Evolutionary conservation across 2,797 vertebrate species (phyloP).

Genomic region (Aulostomus chinensis): DNA sequence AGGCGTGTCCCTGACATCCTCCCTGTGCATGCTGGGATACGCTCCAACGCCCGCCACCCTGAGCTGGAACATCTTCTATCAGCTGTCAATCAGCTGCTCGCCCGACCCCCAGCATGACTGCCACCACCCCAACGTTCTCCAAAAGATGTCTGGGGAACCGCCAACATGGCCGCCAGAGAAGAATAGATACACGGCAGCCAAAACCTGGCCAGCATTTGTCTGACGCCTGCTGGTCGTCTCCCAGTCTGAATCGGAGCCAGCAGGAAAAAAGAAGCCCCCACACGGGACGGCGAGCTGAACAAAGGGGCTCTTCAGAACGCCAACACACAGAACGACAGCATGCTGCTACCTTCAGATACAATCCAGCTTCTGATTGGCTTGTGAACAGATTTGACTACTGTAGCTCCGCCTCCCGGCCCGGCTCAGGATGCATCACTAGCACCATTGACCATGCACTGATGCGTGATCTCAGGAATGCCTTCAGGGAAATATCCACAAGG

Average conservation of each 20-base stretch:
- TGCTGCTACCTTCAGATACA: conserved; percentile 18
- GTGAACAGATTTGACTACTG: no score
- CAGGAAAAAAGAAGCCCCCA: conserved; percentile 5
- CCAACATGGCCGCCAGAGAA: conserved; percentile 18
- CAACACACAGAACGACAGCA: conserved; percentile 19
- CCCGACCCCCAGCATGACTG: neutral
- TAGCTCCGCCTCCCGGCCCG: no score
- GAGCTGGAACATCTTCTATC: conserved; percentile 4
- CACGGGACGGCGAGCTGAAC: neutral
- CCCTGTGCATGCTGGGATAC: no score
- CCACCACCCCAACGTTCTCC: conserved; percentile 16
- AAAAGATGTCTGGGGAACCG: conserved; percentile 1
- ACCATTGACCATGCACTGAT: no score
- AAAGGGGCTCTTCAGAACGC: conserved; percentile 26
- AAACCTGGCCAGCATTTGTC: conserved; percentile 8
- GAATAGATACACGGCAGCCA: conserved; percentile 5
- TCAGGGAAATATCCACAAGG: no score
- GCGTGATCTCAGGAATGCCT: no score
- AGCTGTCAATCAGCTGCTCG: conserved; percentile 1
- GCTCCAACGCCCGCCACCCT: conserved; percentile 7
- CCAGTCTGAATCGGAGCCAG: conserved; percentile 18
- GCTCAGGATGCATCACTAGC: no score
- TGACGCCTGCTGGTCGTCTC: conserved; percentile 13
- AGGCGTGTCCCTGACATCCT: conserved; percentile 8
- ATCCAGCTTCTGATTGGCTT: no score